phyloP scores from a whole-genome alignment of 30 jellyfish, hydroid and myxozoan species.

The Euphysa ruthae region DNA sequence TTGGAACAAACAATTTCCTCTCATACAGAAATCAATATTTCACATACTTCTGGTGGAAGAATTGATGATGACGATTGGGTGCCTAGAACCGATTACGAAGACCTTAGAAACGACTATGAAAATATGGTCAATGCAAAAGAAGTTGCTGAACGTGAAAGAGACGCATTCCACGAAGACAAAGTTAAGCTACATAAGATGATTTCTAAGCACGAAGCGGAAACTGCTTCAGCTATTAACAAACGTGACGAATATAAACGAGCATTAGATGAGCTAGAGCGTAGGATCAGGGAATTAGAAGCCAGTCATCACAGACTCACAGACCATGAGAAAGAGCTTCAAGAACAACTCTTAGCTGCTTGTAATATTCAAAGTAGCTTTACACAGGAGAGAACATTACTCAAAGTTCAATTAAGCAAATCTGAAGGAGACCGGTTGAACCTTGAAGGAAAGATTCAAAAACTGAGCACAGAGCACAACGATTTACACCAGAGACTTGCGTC shows the following conservation, averaged over 20 bases:
- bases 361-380: constrained; percentile 46
- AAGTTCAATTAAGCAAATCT: constrained; percentile 57
- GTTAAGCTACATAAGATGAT: constrained; percentile 62
- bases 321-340: constrained; percentile 80
- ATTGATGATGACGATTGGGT: constrained; percentile 14
- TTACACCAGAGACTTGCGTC: constrained; percentile 62
- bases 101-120: constrained; percentile 40
- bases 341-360: constrained; percentile 58
- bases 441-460: constrained; percentile 47
- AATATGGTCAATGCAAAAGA: constrained; percentile 46
- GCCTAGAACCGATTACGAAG: constrained; percentile 58
- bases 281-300: constrained; percentile 73
- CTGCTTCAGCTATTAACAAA: constrained; percentile 62
- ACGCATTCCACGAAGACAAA: constrained; percentile 46
- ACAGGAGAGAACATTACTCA: constrained; percentile 54
- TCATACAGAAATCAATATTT: constrained; percentile 1
- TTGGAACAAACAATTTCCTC: not conserved
- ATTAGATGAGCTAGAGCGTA: constrained; percentile 42
- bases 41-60: not conserved
- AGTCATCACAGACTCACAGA: constrained; percentile 64
- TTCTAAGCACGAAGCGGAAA: constrained; percentile 79
- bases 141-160: constrained; percentile 72
- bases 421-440: constrained; percentile 60
- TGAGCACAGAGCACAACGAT: constrained; percentile 56
- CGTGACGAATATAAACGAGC: constrained; percentile 78